Conservation (phyloP, 1,140 invertebrate genomes). For the Drosophila cardini region DNA sequence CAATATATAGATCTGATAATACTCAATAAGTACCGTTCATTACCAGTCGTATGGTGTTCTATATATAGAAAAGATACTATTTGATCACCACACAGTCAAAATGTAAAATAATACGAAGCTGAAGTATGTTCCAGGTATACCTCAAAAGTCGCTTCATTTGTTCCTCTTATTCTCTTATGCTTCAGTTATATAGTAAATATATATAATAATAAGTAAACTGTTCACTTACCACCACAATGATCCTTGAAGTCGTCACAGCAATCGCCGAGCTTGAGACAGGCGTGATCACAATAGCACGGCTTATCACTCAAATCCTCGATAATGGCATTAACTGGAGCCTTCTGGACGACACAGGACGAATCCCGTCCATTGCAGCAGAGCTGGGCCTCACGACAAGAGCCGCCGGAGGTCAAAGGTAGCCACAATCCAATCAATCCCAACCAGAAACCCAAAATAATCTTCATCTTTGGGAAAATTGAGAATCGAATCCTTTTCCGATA, state of each 20-base stretch:
- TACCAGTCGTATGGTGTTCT: too few relatives aligned
- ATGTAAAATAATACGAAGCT: too few relatives aligned
- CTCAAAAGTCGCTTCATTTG: too few relatives aligned
- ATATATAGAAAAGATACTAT: too few relatives aligned
- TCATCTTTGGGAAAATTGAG: slow-evolving; percentile 4
- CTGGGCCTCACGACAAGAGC: slow-evolving; percentile 90
- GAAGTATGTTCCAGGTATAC: too few relatives aligned
- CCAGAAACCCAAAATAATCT: background rate
- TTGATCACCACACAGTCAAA: too few relatives aligned
- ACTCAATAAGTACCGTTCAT: too few relatives aligned
- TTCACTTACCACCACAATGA: slow-evolving; percentile 91
- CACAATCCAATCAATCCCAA: slow-evolving; percentile 12
- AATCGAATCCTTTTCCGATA: slow-evolving; percentile 13
- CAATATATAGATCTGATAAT: too few relatives aligned
- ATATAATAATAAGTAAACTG: background rate
- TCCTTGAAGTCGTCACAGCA: slow-evolving; percentile 94
- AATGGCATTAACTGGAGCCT: slow-evolving; percentile 92
- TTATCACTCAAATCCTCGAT: slow-evolving; percentile 92
- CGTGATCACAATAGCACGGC: slow-evolving; percentile 95
- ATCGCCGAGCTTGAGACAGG: slow-evolving; percentile 93
- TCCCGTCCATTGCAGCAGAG: slow-evolving; percentile 92
- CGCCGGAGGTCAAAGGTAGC: slow-evolving; percentile 71
- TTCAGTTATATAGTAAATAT: too few relatives aligned
- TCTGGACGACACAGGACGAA: slow-evolving; percentile 94
- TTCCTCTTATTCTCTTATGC: too few relatives aligned